Evolutionary conservation across 2,113 vertebrate species (phyloP), one percentile per base, ranked within the genome.

Genomic region (Prinia subflava): DNA sequence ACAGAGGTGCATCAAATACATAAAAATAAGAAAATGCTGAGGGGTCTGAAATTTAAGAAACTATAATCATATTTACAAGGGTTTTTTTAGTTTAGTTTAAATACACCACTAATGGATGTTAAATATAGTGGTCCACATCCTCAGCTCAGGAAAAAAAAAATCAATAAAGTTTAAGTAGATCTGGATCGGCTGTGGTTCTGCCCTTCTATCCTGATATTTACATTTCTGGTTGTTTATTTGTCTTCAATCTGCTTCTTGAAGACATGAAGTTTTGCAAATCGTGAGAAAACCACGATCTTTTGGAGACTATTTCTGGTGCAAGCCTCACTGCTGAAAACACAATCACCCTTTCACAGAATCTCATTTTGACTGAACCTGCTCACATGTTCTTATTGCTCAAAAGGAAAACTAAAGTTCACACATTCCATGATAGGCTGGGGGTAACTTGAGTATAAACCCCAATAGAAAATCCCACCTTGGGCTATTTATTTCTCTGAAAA

Each of bases 1-100:
- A 88, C 46, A 92, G 47, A 80, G 15, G 24, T 63, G 37, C 82
- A 80, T 77, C 68, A 59, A 90, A 67, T 20, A 42, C 53, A 73
- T 76, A 65, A 96, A 96, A 94, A 55, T 47, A 70, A 92, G n/a
- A 83, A 95, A 96, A 37, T 95, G 95, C 87, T 94, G 95, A 95
- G 64, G 9, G 42, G 4, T 46, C 59, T 70, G 92, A 97, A 91
- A 95, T 94, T 86, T 85, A 74, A 91, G 82, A 83, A 91, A 91
- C 25, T 83, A n/a, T 35, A 90, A 91, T 65, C 50, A 28, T 70
- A 57, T 85, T 95, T 92, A 78, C 70, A 47, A 92, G 46, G 91
- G 46, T 91, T 94, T 85, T 87, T 87, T 94, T 89, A 65, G 67
- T 37, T 93, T 85, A 86, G 63, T 69, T 89, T 85, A 94, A 94